A percentile compares a stretch with the other conserved stretches of the same genome.
These are phyloP conservation scores for Crambe crambe DNA, from an alignment of 37 sponge, comb jelly and placozoan species.

Conservation along the genomic window DNA sequence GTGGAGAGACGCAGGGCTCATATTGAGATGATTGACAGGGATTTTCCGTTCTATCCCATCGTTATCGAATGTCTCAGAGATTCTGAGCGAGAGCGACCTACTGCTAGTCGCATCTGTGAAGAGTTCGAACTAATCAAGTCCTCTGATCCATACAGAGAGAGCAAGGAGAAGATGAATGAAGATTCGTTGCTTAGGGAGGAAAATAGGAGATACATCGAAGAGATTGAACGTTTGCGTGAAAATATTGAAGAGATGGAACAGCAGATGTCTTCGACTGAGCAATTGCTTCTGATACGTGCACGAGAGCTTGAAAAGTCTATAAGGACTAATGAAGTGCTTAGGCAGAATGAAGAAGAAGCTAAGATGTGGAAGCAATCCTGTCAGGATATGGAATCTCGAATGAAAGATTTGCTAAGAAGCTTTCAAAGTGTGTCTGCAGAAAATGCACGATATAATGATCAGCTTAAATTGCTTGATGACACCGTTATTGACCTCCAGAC, in stretches of 20 bases:
- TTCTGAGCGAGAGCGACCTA: background rate
- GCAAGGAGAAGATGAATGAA: background rate
- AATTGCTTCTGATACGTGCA: background rate
- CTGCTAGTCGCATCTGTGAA: background rate
- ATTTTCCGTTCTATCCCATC: background rate
- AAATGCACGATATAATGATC: background rate
- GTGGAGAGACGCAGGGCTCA: background rate
- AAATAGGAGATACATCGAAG: background rate
- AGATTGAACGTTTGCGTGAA: background rate
- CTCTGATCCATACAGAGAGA: background rate
- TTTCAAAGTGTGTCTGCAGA: background rate
- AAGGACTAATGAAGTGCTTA: background rate
- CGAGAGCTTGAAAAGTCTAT: background rate
- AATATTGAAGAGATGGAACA: background rate
- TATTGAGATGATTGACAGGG: background rate
- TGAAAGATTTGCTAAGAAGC: background rate
- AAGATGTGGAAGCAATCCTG: background rate
- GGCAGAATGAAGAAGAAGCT: background rate
- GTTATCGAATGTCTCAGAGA: slow-evolving; percentile 22
- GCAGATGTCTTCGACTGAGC: too few species aligned
- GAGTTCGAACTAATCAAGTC: background rate
- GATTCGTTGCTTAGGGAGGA: background rate
- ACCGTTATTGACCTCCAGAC: background rate
- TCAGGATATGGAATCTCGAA: background rate
- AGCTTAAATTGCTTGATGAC: background rate